Evolutionary conservation across 1,140 invertebrate species (phyloP).

Genomic region (Araneus ventricosus): DNA sequence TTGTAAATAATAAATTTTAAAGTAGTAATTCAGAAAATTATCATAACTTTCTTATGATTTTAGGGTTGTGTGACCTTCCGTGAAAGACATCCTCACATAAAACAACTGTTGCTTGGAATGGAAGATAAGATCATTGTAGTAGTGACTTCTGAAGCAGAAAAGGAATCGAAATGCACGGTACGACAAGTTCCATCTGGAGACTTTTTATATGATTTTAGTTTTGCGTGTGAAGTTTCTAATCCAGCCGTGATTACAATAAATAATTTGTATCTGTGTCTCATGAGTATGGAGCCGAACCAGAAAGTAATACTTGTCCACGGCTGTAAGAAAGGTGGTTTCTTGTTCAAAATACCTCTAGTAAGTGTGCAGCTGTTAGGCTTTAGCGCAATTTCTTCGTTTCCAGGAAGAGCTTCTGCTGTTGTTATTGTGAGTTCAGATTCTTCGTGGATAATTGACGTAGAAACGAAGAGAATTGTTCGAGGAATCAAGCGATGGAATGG

Average conservation of each 20-base stretch:
- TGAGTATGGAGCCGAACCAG: slow-evolving; percentile 90
- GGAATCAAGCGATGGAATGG: slow-evolving; percentile 83
- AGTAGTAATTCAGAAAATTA: too few species aligned
- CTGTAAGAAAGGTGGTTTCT: slow-evolving; percentile 87
- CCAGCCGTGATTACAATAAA: slow-evolving; percentile 90
- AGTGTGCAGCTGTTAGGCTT: slow-evolving; percentile 74
- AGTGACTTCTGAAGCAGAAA: slow-evolving; percentile 83
- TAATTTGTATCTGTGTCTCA: slow-evolving; percentile 87
- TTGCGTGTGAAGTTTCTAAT: slow-evolving; percentile 86
- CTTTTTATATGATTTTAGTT: slow-evolving; percentile 89
- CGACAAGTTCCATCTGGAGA: slow-evolving; percentile 84
- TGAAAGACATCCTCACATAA: slow-evolving; percentile 91
- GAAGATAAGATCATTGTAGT: slow-evolving; percentile 91
- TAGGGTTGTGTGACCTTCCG: slow-evolving; percentile 84
- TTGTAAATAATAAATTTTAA: too few species aligned
- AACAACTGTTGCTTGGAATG: slow-evolving; percentile 91
- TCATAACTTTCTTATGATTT: neutral
- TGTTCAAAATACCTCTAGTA: slow-evolving; percentile 84
- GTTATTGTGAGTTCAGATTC: slow-evolving; percentile 95
- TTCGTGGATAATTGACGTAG: slow-evolving; percentile 85
- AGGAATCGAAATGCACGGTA: slow-evolving; percentile 78
- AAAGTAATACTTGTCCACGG: slow-evolving; percentile 93
- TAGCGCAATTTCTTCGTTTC: slow-evolving; percentile 25
- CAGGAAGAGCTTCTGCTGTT: slow-evolving; percentile 79
- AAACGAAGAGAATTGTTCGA: slow-evolving; percentile 81